phyloP scores from a whole-genome alignment of 2,888 invertebrate species.

The Reticulitermes lucifugus region DNA sequence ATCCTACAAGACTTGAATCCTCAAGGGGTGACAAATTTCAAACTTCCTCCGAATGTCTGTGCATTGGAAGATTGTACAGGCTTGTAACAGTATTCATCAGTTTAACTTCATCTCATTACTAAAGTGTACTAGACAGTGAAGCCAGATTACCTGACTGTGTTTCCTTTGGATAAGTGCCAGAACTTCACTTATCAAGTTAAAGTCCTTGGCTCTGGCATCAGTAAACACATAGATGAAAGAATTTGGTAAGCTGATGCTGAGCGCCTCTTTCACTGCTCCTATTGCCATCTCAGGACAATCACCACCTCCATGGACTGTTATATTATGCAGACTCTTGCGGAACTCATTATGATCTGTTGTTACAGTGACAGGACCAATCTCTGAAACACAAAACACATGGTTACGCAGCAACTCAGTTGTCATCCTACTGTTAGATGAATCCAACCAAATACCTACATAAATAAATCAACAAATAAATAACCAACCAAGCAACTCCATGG shows the following conservation, averaged over 20 bases:
- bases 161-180: constrained; percentile 77
- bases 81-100: too few species aligned
- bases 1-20: too few species aligned
- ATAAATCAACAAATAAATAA: too few species aligned
- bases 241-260: constrained; percentile 73
- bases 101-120: too few species aligned
- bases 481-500: too few species aligned
- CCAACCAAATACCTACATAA: too few species aligned
- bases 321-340: constrained; percentile 67
- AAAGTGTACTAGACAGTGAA: not conserved
- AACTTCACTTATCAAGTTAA: constrained; percentile 71
- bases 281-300: constrained; percentile 82
- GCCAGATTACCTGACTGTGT: constrained; percentile 73
- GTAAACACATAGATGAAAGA: constrained; percentile 83
- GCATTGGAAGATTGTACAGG: too few species aligned
- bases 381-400: constrained; percentile 61
- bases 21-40: too few species aligned
- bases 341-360: constrained; percentile 73
- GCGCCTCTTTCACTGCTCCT: constrained; percentile 73
- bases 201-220: constrained; percentile 79
- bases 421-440: too few species aligned
- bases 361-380: constrained; percentile 73
- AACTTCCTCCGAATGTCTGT: too few species aligned
- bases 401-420: too few species aligned
- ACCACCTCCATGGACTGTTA: constrained; percentile 75